Evolutionary conservation across 2,113 vertebrate genomes (phyloP).

Genomic region (Propithecus coquereli): DNA sequence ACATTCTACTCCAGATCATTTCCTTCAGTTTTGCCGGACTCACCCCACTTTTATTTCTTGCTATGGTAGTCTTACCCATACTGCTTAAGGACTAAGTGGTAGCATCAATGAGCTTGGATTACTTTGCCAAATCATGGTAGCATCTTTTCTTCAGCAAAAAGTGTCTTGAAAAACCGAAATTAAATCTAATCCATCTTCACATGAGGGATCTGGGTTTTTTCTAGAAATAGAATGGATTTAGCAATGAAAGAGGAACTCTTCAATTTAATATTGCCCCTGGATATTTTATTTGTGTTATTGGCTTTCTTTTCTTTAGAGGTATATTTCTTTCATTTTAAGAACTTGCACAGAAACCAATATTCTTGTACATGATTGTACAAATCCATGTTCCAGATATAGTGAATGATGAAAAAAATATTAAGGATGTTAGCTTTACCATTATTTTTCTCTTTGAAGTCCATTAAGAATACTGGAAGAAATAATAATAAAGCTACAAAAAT

Average conservation of each 20-base stretch:
- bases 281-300: background rate
- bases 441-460: background rate
- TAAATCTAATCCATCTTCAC: background rate
- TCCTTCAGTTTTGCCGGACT: background rate
- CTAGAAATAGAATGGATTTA: background rate
- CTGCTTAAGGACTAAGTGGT: background rate
- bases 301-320: background rate
- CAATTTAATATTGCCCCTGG: background rate
- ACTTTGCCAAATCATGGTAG: background rate
- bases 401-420: background rate
- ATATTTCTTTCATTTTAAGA: background rate
- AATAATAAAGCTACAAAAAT: background rate
- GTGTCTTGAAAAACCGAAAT: background rate
- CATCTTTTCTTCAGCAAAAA: background rate
- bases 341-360: background rate
- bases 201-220: background rate
- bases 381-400: background rate
- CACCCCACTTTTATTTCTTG: background rate
- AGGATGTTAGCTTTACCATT: background rate
- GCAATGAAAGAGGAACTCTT: background rate
- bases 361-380: background rate
- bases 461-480: background rate
- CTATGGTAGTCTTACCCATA: no score
- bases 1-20: background rate
- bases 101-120: background rate